Evolutionary conservation across 2,113 vertebrate genomes (phyloP).

Genomic region (Jaculus jaculus): DNA sequence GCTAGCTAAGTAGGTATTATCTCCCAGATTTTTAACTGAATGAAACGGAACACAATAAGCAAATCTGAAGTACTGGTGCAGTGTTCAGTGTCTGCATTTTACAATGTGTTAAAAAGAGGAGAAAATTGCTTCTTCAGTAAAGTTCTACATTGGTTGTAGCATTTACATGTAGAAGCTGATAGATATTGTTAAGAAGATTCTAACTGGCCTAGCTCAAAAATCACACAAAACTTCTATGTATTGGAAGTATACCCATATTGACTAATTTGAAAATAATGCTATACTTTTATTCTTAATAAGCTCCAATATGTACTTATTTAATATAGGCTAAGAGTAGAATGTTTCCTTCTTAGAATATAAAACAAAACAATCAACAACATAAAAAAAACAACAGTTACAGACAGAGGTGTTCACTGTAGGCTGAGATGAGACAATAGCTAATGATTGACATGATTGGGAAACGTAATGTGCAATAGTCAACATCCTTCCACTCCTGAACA

Average conservation of each 20-base stretch:
- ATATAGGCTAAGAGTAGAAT: background rate
- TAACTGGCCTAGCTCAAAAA: background rate
- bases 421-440: background rate
- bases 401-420: background rate
- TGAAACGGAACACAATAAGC: background rate
- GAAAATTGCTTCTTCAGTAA: background rate
- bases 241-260: background rate
- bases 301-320: background rate
- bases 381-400: background rate
- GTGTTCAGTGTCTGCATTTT: background rate
- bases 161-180: background rate
- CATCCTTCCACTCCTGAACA: background rate
- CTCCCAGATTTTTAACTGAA: background rate
- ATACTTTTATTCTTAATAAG: background rate
- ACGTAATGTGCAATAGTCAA: background rate
- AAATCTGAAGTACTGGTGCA: background rate
- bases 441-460: background rate
- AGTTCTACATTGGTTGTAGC: background rate
- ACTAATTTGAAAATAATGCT: background rate
- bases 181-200: background rate
- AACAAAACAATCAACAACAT: too few relatives aligned
- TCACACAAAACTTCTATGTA: background rate
- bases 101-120: background rate
- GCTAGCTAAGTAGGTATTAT: background rate
- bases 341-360: background rate